Evolutionary conservation across 2,113 vertebrate species (phyloP).

Genomic region (Labrus mixtus): DNA sequence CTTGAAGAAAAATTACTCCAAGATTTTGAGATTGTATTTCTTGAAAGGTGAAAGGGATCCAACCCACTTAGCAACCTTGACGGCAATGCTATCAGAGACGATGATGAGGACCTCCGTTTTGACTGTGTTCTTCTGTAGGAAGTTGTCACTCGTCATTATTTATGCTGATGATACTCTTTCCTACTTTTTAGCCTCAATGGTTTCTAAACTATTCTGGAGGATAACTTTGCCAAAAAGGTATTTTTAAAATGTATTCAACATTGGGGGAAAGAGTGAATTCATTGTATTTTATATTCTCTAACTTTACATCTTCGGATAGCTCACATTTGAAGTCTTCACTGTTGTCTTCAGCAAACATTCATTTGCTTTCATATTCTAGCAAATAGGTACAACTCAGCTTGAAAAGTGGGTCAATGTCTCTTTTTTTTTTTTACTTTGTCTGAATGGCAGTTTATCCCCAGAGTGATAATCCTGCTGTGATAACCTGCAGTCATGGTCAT

Average conservation of each 20-base stretch:
- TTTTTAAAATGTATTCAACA: too few species aligned
- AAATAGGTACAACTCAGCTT: conserved; percentile 9
- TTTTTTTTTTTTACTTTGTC: conserved; percentile 13
- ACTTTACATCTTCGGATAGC: neutral
- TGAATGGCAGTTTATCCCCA: conserved; percentile 57
- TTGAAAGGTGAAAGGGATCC: too few species aligned
- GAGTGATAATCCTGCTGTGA: conserved; percentile 60
- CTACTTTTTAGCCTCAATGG: too few species aligned
- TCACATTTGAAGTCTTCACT: neutral
- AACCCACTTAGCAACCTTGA: too few species aligned
- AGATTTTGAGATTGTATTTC: too few species aligned
- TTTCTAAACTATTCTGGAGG: neutral
- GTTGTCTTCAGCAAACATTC: neutral
- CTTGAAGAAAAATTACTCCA: too few species aligned
- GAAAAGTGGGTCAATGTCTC: conserved; percentile 42
- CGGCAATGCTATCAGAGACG: too few species aligned
- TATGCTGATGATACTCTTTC: neutral
- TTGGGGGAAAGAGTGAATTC: too few species aligned
- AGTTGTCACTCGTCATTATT: neutral
- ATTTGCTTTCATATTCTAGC: neutral
- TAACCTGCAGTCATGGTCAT: conserved; percentile 67
- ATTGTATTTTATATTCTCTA: neutral
- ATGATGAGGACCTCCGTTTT: too few species aligned
- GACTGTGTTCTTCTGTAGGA: too few species aligned
- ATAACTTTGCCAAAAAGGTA: neutral